Evolutionary conservation across 2,113 vertebrate species (phyloP).

Genomic region (Anser cygnoides): DNA sequence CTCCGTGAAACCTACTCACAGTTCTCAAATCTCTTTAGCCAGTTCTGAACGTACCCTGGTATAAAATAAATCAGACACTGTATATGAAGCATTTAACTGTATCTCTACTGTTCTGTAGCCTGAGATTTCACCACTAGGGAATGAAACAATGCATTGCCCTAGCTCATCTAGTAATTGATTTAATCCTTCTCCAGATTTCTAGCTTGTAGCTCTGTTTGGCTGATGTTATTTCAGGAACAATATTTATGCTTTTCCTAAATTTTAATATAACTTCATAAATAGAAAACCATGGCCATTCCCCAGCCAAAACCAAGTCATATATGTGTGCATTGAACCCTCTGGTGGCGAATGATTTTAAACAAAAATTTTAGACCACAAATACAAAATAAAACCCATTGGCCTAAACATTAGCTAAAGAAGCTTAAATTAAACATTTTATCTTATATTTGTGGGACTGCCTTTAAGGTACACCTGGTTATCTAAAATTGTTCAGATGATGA

Average conservation of each 20-base stretch:
- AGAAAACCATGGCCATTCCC: background rate
- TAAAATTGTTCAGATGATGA: background rate
- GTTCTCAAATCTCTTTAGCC: background rate
- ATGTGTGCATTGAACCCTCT: conserved; percentile 45
- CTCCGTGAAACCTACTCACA: background rate
- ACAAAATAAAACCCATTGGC: background rate
- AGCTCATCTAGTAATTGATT: background rate
- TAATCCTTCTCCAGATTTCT: background rate
- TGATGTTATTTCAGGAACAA: conserved; percentile 19
- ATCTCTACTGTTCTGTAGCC: background rate
- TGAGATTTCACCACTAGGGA: background rate
- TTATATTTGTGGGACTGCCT: background rate
- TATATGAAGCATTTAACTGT: background rate
- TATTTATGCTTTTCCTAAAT: conserved; percentile 11
- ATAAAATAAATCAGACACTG: background rate
- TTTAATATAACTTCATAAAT: conserved; percentile 29
- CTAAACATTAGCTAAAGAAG: background rate
- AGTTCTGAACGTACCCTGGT: background rate
- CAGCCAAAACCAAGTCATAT: background rate
- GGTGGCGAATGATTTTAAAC: conserved; percentile 27
- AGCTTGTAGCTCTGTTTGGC: background rate
- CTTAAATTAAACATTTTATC: background rate
- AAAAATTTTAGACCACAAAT: background rate
- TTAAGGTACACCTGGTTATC: background rate
- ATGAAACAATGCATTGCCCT: background rate